Evolutionary conservation across 2,888 invertebrate species (phyloP).

Genomic region (Gari tellinella): DNA sequence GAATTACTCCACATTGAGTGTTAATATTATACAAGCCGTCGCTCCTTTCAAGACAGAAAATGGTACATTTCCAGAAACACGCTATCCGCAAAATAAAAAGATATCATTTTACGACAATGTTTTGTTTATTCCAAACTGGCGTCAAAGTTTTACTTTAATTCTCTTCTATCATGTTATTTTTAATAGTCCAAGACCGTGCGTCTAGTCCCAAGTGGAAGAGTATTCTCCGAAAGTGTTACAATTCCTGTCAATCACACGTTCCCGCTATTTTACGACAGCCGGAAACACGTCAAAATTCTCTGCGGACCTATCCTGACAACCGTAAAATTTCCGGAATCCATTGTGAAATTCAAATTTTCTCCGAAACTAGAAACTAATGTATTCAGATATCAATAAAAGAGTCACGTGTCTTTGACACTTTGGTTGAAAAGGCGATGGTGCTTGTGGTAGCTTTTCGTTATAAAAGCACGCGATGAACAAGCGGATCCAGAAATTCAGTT

Average conservation of each 20-base stretch:
- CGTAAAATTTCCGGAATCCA: conserved; percentile 39
- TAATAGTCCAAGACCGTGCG: too few relatives aligned
- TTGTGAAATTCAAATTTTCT: conserved; percentile 59
- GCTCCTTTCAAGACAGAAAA: too few relatives aligned
- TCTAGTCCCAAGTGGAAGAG: too few relatives aligned
- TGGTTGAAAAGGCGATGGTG: background rate
- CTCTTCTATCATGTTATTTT: too few relatives aligned
- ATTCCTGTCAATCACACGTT: conserved; percentile 49
- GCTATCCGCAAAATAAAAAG: too few relatives aligned
- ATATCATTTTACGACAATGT: too few relatives aligned
- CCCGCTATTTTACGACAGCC: conserved; percentile 46
- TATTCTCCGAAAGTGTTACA: conserved; percentile 28
- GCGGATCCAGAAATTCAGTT: too few relatives aligned
- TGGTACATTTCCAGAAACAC: too few relatives aligned
- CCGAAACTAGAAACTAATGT: conserved; percentile 37
- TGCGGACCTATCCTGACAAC: conserved; percentile 50
- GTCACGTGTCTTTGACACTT: conserved; percentile 37
- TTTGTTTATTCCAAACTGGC: too few relatives aligned
- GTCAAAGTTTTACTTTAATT: too few relatives aligned
- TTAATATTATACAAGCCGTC: too few relatives aligned
- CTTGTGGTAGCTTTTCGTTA: background rate
- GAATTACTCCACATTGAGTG: too few relatives aligned
- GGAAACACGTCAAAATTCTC: conserved; percentile 60
- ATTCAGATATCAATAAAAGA: conserved; percentile 48
- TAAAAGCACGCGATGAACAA: background rate